Conservation (phyloP, 2,113 vertebrate genomes). For the Heteronetta atricapilla region DNA sequence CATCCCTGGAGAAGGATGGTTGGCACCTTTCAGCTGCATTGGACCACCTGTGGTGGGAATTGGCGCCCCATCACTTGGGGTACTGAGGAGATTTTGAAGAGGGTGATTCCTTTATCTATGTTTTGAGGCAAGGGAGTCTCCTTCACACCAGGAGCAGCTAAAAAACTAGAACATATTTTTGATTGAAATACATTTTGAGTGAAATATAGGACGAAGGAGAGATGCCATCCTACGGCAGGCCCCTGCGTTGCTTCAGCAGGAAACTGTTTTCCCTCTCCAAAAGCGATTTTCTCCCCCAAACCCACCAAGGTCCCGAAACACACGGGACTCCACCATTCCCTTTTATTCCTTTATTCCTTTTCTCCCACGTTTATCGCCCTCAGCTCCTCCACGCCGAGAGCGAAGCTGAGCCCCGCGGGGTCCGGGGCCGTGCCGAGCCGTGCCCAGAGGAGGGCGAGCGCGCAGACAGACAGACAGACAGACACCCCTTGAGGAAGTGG, state of each 20-base stretch:
- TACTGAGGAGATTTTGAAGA: not conserved
- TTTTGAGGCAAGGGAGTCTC: not conserved
- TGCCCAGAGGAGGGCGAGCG: too few species aligned
- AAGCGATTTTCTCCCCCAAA: not conserved
- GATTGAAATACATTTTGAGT: not conserved
- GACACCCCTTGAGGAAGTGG: constrained; percentile 32
- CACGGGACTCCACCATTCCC: rapidly evolving
- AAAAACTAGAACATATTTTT: not conserved
- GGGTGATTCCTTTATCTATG: not conserved
- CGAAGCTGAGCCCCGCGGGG: not conserved
- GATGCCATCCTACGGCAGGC: rapidly evolving
- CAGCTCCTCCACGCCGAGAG: rapidly evolving
- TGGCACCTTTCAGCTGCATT: not conserved
- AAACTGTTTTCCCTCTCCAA: not conserved
- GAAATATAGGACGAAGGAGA: not conserved
- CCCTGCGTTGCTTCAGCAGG: not conserved
- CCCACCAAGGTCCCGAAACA: rapidly evolving
- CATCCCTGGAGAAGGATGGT: rapidly evolving
- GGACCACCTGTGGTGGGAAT: rapidly evolving
- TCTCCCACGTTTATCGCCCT: rapidly evolving
- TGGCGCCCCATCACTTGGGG: not conserved
- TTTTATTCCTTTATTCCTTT: not conserved
- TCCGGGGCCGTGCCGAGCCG: too few species aligned
- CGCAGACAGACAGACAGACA: too few species aligned
- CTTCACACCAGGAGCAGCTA: not conserved